Conservation (phyloP, 2,888 invertebrate species). For the Hypselothyrea guttata region DNA sequence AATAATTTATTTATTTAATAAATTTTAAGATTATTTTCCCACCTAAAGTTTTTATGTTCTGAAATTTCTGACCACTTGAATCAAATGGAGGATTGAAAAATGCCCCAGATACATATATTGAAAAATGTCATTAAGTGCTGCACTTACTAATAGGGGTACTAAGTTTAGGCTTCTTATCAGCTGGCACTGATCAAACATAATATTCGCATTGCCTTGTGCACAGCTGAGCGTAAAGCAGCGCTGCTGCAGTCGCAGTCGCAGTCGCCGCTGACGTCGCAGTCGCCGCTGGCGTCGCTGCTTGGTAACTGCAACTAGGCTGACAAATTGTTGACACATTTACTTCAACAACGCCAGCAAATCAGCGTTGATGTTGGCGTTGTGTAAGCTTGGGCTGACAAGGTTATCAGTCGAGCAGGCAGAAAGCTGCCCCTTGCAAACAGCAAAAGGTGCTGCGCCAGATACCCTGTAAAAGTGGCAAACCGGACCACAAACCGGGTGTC, state of each 20-base stretch:
- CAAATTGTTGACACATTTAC: conserved; percentile 68
- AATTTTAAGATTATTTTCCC: no score
- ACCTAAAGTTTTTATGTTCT: no score
- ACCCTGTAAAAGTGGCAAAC: conserved; percentile 24
- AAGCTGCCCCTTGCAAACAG: conserved; percentile 40
- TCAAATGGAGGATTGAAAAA: no score
- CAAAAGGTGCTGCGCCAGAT: conserved; percentile 16
- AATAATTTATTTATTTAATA: no score
- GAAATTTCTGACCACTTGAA: no score
- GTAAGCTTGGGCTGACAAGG: conserved; percentile 54
- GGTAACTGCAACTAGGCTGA: conserved; percentile 55
- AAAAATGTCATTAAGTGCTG: no score
- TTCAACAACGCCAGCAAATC: conserved; percentile 24
- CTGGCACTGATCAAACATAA: conserved; percentile 4
- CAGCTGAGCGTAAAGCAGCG: conserved; percentile 47
- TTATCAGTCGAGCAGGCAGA: conserved; percentile 38
- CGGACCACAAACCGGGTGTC: no score
- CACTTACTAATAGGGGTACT: no score
- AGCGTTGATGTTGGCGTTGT: conserved; percentile 36
- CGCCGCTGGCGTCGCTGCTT: conserved; percentile 34
- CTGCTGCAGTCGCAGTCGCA: conserved; percentile 5
- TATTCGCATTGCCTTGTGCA: conserved; percentile 44
- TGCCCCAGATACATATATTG: no score
- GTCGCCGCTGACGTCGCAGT: conserved; percentile 30
- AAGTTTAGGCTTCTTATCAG: no score